Conservation (phyloP, 2,113 vertebrate species). For the Paracyprichromis sp. region DNA sequence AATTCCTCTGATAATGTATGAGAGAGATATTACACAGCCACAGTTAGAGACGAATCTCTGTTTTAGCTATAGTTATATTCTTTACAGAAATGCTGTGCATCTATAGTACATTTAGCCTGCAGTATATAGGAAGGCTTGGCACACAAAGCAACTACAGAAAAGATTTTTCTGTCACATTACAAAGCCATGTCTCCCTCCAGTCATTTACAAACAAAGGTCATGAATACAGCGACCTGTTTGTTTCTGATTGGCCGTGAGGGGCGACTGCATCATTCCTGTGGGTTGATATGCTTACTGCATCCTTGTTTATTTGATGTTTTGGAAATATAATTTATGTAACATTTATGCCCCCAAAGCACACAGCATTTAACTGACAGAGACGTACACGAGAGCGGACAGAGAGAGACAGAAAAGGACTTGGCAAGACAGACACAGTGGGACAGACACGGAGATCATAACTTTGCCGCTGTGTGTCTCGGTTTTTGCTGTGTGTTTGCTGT, state of each 20-base stretch:
- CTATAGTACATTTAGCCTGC: not conserved
- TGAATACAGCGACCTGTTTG: not conserved
- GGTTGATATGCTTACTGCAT: not conserved
- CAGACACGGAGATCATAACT: conserved; percentile 6
- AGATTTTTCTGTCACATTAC: not conserved
- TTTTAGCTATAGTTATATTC: not conserved
- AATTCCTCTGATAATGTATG: not conserved
- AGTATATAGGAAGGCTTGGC: not conserved
- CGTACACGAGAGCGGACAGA: not conserved
- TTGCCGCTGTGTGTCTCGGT: not conserved
- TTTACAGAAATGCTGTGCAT: not conserved
- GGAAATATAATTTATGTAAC: conserved; percentile 10
- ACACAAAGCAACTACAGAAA: not conserved
- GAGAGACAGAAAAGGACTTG: not conserved
- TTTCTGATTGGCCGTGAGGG: not conserved
- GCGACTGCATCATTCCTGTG: not conserved
- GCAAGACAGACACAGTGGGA: not conserved
- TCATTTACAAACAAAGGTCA: conserved; percentile 19
- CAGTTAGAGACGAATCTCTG: not conserved
- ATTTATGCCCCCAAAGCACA: not conserved
- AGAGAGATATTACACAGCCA: not conserved
- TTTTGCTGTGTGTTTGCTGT: conserved; percentile 7
- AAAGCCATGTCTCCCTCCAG: conserved; percentile 1
- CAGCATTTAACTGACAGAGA: conserved; percentile 15
- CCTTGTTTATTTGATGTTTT: not conserved